Percentiles rank a stretch among this genome's conserved stretches.
phyloP scores from a whole-genome alignment of 1,140 invertebrate genomes.

The Oryzaephilus surinamensis region DNA sequence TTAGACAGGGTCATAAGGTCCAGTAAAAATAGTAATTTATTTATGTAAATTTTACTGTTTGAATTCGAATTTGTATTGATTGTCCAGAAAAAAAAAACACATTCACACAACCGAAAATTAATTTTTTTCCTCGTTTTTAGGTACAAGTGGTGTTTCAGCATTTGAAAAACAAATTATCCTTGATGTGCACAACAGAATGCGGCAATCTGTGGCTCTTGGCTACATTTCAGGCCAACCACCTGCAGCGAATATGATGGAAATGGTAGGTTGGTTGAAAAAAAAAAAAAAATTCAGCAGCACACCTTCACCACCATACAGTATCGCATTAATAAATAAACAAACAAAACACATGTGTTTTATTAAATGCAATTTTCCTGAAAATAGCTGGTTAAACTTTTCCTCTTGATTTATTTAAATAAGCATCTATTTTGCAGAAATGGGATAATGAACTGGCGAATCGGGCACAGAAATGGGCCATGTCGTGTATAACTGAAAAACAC shows the following conservation, averaged over 20 bases:
- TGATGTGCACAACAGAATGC: conserved; percentile 65
- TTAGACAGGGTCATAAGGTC: too few relatives aligned
- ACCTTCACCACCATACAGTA: neutral
- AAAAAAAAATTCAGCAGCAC: conserved; percentile 1
- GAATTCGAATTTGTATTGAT: too few relatives aligned
- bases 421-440: conserved; percentile 53
- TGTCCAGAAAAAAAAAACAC: too few relatives aligned
- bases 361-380: neutral
- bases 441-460: conserved; percentile 72
- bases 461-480: conserved; percentile 74
- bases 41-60: too few relatives aligned
- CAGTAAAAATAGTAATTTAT: too few relatives aligned
- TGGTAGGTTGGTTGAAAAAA: conserved; percentile 47
- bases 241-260: conserved; percentile 71
- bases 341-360: too few relatives aligned
- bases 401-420: neutral
- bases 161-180: conserved; percentile 64
- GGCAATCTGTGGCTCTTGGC: conserved; percentile 68
- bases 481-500: conserved; percentile 59
- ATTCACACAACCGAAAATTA: too few relatives aligned
- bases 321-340: too few relatives aligned
- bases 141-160: conserved; percentile 52
- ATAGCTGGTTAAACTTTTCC: neutral
- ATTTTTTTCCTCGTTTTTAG: conserved; percentile 38
- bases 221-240: conserved; percentile 63